Evolutionary conservation across 2,113 vertebrate species (phyloP).

Genomic region (Sigmodon hispidus): DNA sequence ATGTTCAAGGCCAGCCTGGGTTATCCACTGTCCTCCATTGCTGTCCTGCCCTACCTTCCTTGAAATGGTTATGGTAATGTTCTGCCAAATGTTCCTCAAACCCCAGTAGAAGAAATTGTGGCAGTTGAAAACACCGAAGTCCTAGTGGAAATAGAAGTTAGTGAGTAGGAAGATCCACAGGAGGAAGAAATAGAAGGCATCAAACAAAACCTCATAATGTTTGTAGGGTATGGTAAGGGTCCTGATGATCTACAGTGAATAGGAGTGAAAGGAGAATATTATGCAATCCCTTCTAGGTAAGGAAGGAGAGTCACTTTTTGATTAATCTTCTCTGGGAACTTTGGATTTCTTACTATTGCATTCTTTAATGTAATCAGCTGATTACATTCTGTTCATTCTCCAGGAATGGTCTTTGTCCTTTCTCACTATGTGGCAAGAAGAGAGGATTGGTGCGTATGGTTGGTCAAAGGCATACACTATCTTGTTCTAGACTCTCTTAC

Average conservation of each 20-base stretch:
- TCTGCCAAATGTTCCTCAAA: not conserved
- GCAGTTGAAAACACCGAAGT: not conserved
- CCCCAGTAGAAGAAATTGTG: not conserved
- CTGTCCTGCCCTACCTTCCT: not conserved
- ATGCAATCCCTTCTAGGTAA: not conserved
- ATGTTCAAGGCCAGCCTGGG: not conserved
- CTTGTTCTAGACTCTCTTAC: not conserved
- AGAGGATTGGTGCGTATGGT: not conserved
- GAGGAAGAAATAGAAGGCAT: not conserved
- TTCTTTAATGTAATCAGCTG: slow-evolving; percentile 13
- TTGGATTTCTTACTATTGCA: not conserved
- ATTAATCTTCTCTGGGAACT: not conserved
- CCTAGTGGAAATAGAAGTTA: not conserved
- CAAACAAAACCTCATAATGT: not conserved
- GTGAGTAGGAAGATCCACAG: not conserved
- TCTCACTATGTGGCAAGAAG: not conserved
- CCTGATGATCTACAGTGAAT: not conserved
- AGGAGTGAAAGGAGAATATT: not conserved
- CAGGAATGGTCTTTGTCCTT: slow-evolving; percentile 5
- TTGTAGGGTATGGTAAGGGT: not conserved
- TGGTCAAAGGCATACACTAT: slow-evolving; percentile 12
- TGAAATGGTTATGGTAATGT: not conserved
- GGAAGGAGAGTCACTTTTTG: not conserved
- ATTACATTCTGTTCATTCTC: slow-evolving; percentile 29
- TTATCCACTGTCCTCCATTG: not conserved